These are phyloP conservation scores for Choloepus hoffmanni DNA, from an alignment of 2,113 vertebrate genomes.

Conservation along the genomic window DNA sequence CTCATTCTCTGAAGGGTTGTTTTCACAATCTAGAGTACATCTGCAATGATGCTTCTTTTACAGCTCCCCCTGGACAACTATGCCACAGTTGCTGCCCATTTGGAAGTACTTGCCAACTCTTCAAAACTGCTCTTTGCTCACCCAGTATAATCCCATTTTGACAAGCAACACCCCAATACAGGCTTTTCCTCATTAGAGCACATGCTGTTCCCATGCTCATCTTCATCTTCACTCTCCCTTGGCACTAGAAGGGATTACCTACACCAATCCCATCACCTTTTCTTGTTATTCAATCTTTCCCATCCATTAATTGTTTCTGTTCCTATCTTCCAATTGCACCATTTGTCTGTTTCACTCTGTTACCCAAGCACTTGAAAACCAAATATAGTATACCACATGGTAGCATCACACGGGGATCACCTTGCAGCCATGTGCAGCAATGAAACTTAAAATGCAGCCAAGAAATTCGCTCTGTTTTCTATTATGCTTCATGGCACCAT, in stretches of 20 bases:
- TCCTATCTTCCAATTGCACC: background rate
- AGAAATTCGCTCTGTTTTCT: background rate
- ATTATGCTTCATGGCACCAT: background rate
- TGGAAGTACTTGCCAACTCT: background rate
- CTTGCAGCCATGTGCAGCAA: slow-evolving; percentile 18
- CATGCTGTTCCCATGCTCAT: rapidly evolving
- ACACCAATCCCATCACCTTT: too few species aligned
- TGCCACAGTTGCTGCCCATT: background rate
- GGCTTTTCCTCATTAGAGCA: background rate
- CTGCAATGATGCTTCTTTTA: rapidly evolving
- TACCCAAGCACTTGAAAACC: slow-evolving; percentile 17
- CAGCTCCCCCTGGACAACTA: background rate
- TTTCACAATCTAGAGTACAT: too few species aligned
- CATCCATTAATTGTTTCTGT: background rate
- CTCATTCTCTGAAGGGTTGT: background rate
- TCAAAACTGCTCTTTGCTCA: background rate
- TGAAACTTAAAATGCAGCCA: slow-evolving; percentile 14
- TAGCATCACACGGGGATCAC: background rate
- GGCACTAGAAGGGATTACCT: background rate
- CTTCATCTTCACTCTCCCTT: background rate
- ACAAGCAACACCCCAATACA: background rate
- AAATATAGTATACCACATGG: background rate
- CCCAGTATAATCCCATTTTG: background rate
- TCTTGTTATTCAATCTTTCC: background rate
- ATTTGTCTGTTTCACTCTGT: background rate